phyloP scores from a whole-genome alignment of 2,113 vertebrate genomes.

The Vidua chalybeata region DNA sequence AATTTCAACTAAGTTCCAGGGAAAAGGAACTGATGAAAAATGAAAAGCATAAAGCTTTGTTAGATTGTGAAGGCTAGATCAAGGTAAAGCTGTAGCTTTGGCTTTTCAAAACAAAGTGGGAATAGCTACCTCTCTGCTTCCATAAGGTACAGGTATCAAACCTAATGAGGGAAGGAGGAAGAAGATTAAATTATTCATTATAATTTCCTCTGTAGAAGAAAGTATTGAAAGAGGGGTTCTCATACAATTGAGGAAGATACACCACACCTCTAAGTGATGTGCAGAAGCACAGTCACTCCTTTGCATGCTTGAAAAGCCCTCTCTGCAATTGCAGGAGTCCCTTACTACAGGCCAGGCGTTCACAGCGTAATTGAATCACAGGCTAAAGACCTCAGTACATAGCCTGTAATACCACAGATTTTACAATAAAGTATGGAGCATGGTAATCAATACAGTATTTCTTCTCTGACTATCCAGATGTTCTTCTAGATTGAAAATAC shows the following conservation, averaged over 20 bases:
- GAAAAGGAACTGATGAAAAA: background rate
- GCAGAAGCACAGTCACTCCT: background rate
- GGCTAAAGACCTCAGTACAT: background rate
- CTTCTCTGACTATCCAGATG: background rate
- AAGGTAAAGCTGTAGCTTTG: background rate
- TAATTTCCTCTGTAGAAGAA: background rate
- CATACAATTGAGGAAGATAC: background rate
- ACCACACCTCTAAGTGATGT: background rate
- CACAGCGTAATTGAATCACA: background rate
- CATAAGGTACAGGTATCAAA: background rate
- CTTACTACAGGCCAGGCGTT: background rate
- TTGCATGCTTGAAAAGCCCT: background rate
- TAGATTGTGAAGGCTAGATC: background rate
- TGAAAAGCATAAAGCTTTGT: background rate
- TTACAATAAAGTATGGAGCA: background rate
- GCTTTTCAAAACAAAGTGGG: background rate
- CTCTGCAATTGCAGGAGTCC: background rate
- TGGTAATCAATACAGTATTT: background rate
- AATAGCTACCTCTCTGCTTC: background rate
- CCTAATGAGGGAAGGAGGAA: background rate
- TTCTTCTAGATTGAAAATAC: background rate
- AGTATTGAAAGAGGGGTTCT: background rate
- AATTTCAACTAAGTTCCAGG: background rate
- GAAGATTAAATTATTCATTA: background rate
- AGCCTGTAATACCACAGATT: background rate